Base-by-base conservation (phyloP, 2,797 vertebrate species). In the Thalassophryne amazonica region DNA sequence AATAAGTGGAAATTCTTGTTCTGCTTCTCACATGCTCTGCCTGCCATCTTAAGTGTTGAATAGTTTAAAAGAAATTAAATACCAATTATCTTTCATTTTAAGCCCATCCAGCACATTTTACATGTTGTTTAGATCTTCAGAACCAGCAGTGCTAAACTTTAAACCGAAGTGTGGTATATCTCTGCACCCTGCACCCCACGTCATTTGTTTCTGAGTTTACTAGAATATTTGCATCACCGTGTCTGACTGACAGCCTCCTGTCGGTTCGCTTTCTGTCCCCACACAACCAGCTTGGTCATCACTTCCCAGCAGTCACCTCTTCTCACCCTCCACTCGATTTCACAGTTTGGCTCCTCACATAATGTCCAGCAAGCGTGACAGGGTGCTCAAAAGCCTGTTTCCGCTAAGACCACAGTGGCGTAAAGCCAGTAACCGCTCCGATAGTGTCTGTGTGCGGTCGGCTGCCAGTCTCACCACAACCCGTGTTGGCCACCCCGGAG, bases 191-290 rank as follows among this genome's bases (percentile, higher is more conserved):
- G 28, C 48, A n/a, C n/a, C 37, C 38, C 45, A 37, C 52, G 19
- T 53, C 16, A 29, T 58, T 31, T 50, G 37, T 61, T 42, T 41
- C 33, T 35, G 27, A 33, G 50, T 56, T 57, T 46, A n/a, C 59
- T 51, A 19, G 48, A 58, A 66, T 33, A 42, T 65, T 53, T 64
- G 72, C 38, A 67, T 69, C 58, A 39, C 8, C 71, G 43, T 53
- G 57, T 72, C 55, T 85, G 58, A 85, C 62, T 78, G 78, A 81
- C 75, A 80, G 69, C 70, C 63, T 68, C 70, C 77, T 59, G 14
- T 65, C n/a, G 54, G 73, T 68, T 34, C 34, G 16, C 31, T 30
- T 42, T 14, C 37, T 50, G 39, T 49, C 67, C 67, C 58, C 32
- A 58, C 46, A 50, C 50, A 56, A n/a, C 24, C 32, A 55, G 35